phyloP scores from a whole-genome alignment of 1,140 invertebrate species.

The Pissodes strobi region DNA sequence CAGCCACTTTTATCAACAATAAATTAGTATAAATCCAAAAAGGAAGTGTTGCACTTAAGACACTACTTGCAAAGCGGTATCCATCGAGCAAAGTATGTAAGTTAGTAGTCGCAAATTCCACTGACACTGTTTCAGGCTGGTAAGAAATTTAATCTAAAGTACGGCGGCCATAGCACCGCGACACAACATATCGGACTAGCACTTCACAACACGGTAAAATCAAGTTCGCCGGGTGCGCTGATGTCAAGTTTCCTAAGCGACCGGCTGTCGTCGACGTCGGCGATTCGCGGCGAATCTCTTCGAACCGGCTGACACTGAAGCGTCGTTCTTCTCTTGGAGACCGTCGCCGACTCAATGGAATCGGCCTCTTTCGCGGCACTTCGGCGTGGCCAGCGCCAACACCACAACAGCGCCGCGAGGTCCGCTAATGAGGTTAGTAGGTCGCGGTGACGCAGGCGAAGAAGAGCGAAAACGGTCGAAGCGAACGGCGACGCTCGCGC shows the following conservation, averaged over 20 bases:
- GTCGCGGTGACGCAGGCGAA: conserved; percentile 53
- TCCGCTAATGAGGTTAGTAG: conserved; percentile 54
- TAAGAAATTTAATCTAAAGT: conserved; percentile 5
- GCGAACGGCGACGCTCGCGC: conserved; percentile 39
- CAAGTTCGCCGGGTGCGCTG: conserved; percentile 16
- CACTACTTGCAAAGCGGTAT: no score
- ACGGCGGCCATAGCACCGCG: neutral
- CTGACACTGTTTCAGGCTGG: conserved; percentile 8
- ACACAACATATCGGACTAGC: conserved; percentile 1
- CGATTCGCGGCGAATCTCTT: conserved; percentile 8
- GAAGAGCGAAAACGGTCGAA: conserved; percentile 41
- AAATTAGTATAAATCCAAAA: conserved; percentile 6
- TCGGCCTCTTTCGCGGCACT: conserved; percentile 21
- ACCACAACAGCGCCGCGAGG: conserved; percentile 44
- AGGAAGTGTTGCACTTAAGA: neutral
- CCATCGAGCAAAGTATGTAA: no score
- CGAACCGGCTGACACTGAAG: conserved; percentile 23
- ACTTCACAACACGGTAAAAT: conserved; percentile 8
- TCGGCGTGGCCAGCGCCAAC: conserved; percentile 20
- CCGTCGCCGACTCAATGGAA: conserved; percentile 51
- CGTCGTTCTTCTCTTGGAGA: conserved; percentile 26
- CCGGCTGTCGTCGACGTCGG: conserved; percentile 10
- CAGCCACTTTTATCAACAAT: conserved; percentile 21
- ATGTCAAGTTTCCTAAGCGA: conserved; percentile 23
- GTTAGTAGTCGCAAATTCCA: neutral